Percentiles rank a stretch among this genome's conserved stretches.
phyloP scores from a whole-genome alignment of 2,797 vertebrate species.

The Lepilemur septentrionalis region DNA sequence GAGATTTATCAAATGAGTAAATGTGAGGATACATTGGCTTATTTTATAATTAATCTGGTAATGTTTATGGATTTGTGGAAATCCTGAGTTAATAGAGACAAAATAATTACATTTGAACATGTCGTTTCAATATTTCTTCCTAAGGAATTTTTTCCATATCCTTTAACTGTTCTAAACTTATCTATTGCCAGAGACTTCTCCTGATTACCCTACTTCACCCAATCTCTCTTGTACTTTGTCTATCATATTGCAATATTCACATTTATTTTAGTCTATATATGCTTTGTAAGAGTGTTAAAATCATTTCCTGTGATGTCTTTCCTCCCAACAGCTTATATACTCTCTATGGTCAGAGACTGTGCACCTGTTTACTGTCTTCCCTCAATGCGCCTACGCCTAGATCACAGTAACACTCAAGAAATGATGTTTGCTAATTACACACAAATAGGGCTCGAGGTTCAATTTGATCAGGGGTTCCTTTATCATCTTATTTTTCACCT shows the following conservation, averaged over 20 bases:
- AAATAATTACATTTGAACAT: background rate
- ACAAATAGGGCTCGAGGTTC: background rate
- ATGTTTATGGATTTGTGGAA: background rate
- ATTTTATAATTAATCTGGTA: background rate
- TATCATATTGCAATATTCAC: background rate
- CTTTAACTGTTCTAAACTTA: background rate
- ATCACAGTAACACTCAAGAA: background rate
- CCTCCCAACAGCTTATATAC: background rate
- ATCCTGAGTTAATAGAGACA: background rate
- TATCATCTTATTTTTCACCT: background rate
- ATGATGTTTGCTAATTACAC: background rate
- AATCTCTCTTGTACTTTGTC: background rate
- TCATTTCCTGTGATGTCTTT: background rate
- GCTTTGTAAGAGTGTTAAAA: background rate
- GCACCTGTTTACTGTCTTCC: background rate
- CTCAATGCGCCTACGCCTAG: background rate
- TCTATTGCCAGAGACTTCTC: background rate
- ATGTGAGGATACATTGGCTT: background rate
- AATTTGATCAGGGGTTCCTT: background rate
- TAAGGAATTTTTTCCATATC: background rate
- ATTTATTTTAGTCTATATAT: background rate
- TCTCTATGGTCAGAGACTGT: background rate
- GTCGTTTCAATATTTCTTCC: constrained; percentile 14
- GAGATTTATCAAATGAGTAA: constrained; percentile 28
- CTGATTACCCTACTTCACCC: background rate